Evolutionary conservation across 2,888 invertebrate species (phyloP), one percentile per base, ranked within the genome.

Genomic region (Anticlea derivata): DNA sequence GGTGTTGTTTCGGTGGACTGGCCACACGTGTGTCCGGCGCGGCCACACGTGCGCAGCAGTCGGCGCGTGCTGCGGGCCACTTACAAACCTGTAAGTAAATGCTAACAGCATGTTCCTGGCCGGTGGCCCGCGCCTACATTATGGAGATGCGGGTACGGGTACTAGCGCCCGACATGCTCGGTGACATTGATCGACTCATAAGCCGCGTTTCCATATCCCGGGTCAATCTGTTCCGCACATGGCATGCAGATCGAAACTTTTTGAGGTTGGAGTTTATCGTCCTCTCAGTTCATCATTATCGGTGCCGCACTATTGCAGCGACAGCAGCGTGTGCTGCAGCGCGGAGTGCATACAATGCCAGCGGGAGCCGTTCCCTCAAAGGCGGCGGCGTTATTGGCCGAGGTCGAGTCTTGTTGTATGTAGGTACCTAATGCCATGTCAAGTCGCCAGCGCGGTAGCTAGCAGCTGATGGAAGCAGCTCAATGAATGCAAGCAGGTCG

Each of bases 401-500:
- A n/a, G n/a, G n/a, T n/a, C n/a, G n/a, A n/a, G n/a, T n/a, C n/a
- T n/a, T n/a, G n/a, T n/a, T n/a, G n/a, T n/a, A n/a, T n/a, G n/a
- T n/a, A n/a, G n/a, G n/a, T n/a, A n/a, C n/a, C n/a, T n/a, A n/a
- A n/a, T n/a, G n/a, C n/a, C n/a, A n/a, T n/a, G n/a, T n/a, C n/a
- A n/a, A n/a, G 27, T 17, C 26, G 29, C 29, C 41, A 54, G 48
- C 39, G 44, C 38, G 44, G 50, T 8, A 24, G 39, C 29, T 27
- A n/a, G 38, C 30, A 2, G 43, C 24, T 13, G 24, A 8, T 22
- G 23, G 11, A 27, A 7, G 31, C 48, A 17, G 22, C 55, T 50
- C 54, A 63, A 72, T 70, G 73, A 60, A 76, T 76, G 78, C 69
- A 77, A 76, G 73, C 75, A 74, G 76, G 79, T 73, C 79, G 78